These are phyloP conservation scores for Nephrotoma appendiculata DNA, from an alignment of 2,888 invertebrate species.

Conservation along the genomic window DNA sequence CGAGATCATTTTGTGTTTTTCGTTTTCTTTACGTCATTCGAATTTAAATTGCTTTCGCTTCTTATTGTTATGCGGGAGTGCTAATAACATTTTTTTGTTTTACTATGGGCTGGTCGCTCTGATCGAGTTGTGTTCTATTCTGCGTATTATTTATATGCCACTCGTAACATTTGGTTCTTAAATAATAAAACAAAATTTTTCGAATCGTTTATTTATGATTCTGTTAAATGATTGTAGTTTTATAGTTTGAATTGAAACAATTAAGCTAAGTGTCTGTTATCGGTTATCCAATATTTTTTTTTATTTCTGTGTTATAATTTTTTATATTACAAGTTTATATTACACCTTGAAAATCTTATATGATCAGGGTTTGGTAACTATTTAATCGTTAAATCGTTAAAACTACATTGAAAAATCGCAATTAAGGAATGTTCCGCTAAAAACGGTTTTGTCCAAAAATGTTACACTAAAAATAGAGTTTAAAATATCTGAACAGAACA, in stretches of 20 bases:
- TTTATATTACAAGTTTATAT: not conserved
- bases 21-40: not conserved
- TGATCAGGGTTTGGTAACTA: not conserved
- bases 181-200: not conserved
- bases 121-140: not conserved
- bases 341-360: not conserved
- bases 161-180: not conserved
- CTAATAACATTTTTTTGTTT: not conserved
- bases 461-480: not conserved
- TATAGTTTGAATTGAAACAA: not conserved
- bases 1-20: not conserved
- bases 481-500: not conserved
- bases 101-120: not conserved
- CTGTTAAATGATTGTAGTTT: not conserved
- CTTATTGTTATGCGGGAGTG: not conserved
- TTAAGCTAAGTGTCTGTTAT: not conserved
- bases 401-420: too few relatives aligned
- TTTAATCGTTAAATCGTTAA: not conserved
- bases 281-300: not conserved
- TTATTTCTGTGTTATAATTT: not conserved
- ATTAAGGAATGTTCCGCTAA: too few relatives aligned
- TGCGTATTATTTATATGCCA: not conserved
- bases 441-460: too few relatives aligned
- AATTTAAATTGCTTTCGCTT: not conserved
- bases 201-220: not conserved